Percentiles rank a stretch among this genome's conserved stretches.
phyloP scores from a whole-genome alignment of 1,140 invertebrate species.

The Macrotrachela quadricornifera region DNA sequence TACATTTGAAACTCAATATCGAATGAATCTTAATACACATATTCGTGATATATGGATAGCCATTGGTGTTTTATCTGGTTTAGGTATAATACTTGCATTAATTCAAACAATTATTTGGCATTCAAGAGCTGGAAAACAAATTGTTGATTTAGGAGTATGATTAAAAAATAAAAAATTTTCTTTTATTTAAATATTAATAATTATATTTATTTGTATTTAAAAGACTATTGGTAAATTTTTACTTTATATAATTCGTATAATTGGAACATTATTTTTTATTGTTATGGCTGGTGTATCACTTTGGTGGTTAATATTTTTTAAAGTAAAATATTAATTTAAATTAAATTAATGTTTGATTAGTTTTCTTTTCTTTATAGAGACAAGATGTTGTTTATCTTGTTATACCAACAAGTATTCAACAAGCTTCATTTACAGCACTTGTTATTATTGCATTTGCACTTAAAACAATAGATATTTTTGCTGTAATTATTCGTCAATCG shows the following conservation, averaged over 20 bases:
- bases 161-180: constrained; percentile 15
- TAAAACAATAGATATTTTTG: constrained; percentile 45
- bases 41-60: constrained; percentile 35
- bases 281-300: constrained; percentile 40
- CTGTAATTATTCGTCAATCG: constrained; percentile 42
- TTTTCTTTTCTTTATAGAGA: constrained; percentile 15
- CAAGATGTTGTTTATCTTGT: constrained; percentile 41
- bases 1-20: constrained; percentile 38
- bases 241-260: constrained; percentile 37
- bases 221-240: constrained; percentile 41
- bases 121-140: constrained; percentile 24
- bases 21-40: constrained; percentile 30
- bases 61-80: constrained; percentile 37
- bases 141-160: constrained; percentile 33
- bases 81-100: constrained; percentile 39
- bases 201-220: no score
- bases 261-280: constrained; percentile 47
- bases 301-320: constrained; percentile 50
- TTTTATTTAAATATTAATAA: no score
- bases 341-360: neutral
- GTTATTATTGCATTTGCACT: constrained; percentile 42
- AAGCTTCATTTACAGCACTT: constrained; percentile 38
- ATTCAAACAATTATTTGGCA: constrained; percentile 43
- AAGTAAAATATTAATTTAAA: constrained; percentile 24
- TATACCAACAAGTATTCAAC: constrained; percentile 35